These are phyloP conservation scores for Delphinus delphis DNA, from an alignment of 2,113 vertebrate species.

Conservation along the genomic window DNA sequence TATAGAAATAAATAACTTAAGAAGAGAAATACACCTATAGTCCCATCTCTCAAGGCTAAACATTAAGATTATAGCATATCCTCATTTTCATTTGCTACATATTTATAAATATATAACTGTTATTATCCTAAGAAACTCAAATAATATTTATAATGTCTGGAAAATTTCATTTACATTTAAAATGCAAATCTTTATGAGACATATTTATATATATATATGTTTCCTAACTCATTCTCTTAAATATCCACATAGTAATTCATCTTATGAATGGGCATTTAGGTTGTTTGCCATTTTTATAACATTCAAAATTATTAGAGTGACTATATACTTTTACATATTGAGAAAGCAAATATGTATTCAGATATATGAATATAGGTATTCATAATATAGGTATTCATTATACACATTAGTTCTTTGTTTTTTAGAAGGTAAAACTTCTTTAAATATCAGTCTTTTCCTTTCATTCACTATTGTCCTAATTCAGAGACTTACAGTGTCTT, in stretches of 20 bases:
- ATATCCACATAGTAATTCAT: background rate
- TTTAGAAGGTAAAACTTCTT: background rate
- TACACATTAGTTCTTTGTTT: background rate
- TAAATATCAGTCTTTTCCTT: background rate
- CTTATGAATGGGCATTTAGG: background rate
- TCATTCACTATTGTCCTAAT: background rate
- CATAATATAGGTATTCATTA: background rate
- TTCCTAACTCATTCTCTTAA: background rate
- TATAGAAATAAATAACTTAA: background rate
- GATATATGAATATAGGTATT: background rate
- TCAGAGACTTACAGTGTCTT: background rate
- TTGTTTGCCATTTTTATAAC: background rate
- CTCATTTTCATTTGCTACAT: background rate
- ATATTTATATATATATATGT: background rate
- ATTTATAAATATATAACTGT: background rate
- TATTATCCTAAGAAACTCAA: background rate
- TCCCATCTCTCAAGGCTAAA: background rate
- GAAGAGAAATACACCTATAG: background rate
- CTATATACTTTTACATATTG: background rate
- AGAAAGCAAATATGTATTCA: background rate
- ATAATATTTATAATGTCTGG: background rate
- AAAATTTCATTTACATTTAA: background rate
- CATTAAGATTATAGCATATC: background rate
- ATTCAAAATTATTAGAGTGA: background rate
- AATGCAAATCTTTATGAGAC: background rate